Conservation (phyloP, 2,888 invertebrate species). For the Portevinia maculata region DNA sequence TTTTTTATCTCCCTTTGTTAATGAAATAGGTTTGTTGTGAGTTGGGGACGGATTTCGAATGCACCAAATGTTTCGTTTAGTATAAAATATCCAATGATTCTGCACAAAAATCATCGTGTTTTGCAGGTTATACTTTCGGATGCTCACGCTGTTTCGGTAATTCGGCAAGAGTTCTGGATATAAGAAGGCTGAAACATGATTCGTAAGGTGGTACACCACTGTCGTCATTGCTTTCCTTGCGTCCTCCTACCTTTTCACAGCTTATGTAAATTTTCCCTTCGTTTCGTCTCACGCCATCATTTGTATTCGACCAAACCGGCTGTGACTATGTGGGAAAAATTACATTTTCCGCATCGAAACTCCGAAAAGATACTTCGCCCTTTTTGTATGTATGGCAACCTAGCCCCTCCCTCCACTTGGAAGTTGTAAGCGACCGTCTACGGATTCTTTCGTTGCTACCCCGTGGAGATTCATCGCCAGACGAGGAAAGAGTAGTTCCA, state of each 20-base stretch:
- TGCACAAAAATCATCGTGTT: slow-evolving; percentile 27
- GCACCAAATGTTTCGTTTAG: slow-evolving; percentile 1
- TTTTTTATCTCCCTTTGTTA: slow-evolving; percentile 18
- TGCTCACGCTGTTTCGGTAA: slow-evolving; percentile 18
- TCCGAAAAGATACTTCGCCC: background rate
- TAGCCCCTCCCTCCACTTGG: slow-evolving; percentile 24
- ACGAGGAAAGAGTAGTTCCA: too few species aligned
- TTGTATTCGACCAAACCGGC: too few species aligned
- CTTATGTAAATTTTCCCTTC: too few species aligned
- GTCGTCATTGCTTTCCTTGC: too few species aligned
- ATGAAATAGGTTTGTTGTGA: slow-evolving; percentile 3
- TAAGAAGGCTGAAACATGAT: too few species aligned
- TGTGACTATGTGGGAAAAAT: slow-evolving; percentile 47
- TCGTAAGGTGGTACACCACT: too few species aligned
- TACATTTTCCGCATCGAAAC: slow-evolving; percentile 5
- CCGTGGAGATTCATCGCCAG: slow-evolving; percentile 24
- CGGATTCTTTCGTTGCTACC: background rate
- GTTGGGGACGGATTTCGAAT: slow-evolving; percentile 11
- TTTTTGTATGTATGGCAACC: too few species aligned
- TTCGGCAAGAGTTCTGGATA: too few species aligned
- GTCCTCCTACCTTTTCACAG: too few species aligned
- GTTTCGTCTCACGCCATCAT: too few species aligned
- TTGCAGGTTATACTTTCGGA: too few species aligned
- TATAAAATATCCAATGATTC: slow-evolving; percentile 36
- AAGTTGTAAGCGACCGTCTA: slow-evolving; percentile 14